phyloP scores from a whole-genome alignment of 2,797 vertebrate species.

The Craterocephalus amniculus region DNA sequence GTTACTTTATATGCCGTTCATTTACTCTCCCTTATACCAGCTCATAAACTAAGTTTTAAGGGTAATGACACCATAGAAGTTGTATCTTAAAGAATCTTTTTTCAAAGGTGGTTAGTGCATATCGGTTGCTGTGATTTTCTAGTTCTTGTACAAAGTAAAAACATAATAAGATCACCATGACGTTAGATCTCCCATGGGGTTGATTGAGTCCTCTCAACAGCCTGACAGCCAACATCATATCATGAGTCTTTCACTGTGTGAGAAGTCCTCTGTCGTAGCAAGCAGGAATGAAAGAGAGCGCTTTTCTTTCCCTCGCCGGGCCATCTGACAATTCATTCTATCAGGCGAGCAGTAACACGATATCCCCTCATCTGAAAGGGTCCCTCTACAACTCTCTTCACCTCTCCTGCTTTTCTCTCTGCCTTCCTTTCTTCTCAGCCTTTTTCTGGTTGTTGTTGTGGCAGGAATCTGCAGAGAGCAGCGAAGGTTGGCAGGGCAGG shows the following conservation, averaged over 20 bases:
- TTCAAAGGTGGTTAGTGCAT: slow-evolving; percentile 30
- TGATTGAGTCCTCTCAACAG: slow-evolving; percentile 69
- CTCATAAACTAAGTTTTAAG: slow-evolving; percentile 39
- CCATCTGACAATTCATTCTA: slow-evolving; percentile 86
- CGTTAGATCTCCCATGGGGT: slow-evolving; percentile 69
- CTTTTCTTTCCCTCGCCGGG: slow-evolving; percentile 76
- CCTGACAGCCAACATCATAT: slow-evolving; percentile 74
- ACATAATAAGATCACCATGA: not conserved
- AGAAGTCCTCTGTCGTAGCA: slow-evolving; percentile 80
- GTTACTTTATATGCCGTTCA: slow-evolving; percentile 43
- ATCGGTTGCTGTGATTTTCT: slow-evolving; percentile 28
- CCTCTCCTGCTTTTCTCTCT: slow-evolving; percentile 53
- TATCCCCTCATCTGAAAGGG: slow-evolving; percentile 79
- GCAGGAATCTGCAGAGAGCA: slow-evolving; percentile 75
- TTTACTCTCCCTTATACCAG: slow-evolving; percentile 32
- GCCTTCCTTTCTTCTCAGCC: slow-evolving; percentile 59
- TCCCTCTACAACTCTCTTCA: slow-evolving; percentile 61
- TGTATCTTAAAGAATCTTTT: slow-evolving; percentile 23
- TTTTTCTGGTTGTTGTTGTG: slow-evolving; percentile 69
- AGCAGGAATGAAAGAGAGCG: slow-evolving; percentile 82
- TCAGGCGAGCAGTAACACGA: slow-evolving; percentile 82
- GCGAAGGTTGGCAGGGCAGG: slow-evolving; percentile 88
- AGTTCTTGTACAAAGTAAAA: slow-evolving; percentile 11
- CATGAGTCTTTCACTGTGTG: slow-evolving; percentile 76
- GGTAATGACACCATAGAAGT: slow-evolving; percentile 25